Conservation (phyloP, 2,888 invertebrate species). For the Oxyscelio sp. region DNA sequence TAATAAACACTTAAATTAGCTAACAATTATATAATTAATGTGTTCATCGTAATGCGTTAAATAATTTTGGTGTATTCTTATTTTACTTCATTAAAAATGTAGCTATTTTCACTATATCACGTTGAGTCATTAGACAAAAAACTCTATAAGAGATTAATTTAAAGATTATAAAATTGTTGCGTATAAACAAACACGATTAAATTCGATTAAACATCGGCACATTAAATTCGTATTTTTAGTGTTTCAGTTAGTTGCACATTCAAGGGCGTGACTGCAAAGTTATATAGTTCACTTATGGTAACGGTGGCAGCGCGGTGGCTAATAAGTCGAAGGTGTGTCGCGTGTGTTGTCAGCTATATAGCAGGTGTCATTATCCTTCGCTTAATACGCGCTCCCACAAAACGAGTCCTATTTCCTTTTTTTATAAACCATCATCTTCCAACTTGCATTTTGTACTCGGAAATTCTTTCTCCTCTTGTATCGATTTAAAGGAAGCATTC, state of each 20-base stretch:
- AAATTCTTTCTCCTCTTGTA: background rate
- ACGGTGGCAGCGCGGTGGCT: slow-evolving; percentile 43
- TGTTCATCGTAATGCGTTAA: too few species aligned
- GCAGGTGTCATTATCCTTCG: slow-evolving; percentile 65
- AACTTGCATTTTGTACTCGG: background rate
- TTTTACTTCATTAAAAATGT: too few species aligned
- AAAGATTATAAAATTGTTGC: too few species aligned
- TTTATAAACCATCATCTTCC: slow-evolving; percentile 14
- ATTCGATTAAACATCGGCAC: slow-evolving; percentile 14
- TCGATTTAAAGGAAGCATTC: too few species aligned
- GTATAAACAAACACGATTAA: too few species aligned
- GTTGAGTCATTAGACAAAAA: too few species aligned
- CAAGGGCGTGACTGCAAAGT: slow-evolving; percentile 68
- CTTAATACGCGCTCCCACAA: slow-evolving; percentile 34
- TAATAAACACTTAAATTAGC: too few species aligned
- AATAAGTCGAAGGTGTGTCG: slow-evolving; percentile 67
- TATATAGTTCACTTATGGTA: slow-evolving; percentile 60
- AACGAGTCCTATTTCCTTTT: slow-evolving; percentile 39
- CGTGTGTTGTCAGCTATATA: slow-evolving; percentile 37
- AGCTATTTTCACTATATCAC: too few species aligned
- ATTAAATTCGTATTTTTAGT: slow-evolving; percentile 36
- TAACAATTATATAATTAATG: too few species aligned
- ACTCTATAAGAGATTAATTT: too few species aligned
- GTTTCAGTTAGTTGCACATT: slow-evolving; percentile 36
- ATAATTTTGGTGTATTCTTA: too few species aligned